phyloP scores from a whole-genome alignment of 2,113 vertebrate genomes.

The Hystrix brachyura region DNA sequence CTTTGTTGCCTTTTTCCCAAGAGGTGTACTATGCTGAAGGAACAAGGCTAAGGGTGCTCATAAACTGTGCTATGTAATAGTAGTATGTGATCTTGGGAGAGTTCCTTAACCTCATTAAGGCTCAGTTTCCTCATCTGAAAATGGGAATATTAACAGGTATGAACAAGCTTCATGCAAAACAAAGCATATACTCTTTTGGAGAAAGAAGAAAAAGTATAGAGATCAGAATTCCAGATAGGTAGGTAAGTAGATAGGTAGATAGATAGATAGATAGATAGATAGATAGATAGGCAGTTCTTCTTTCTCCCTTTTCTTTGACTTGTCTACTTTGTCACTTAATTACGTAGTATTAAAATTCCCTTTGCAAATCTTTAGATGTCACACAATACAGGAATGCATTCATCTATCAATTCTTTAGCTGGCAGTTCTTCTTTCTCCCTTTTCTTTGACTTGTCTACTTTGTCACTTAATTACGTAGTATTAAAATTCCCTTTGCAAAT shows the following conservation, averaged over 20 bases:
- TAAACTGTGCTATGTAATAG: background rate
- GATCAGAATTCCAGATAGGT: conserved; percentile 11
- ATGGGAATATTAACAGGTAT: conserved; percentile 23
- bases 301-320: conserved; percentile 34
- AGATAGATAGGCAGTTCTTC: background rate
- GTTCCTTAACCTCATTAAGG: conserved; percentile 28
- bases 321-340: conserved; percentile 23
- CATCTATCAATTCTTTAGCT: conserved; percentile 25
- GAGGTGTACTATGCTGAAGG: conserved; percentile 32
- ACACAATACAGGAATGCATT: conserved; percentile 53
- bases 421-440: background rate
- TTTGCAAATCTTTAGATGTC: conserved; percentile 68
- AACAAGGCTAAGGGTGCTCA: conserved; percentile 19
- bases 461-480: conserved; percentile 47
- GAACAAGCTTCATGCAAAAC: background rate
- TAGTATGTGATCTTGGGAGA: conserved; percentile 14
- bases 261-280: background rate
- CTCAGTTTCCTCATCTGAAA: conserved; percentile 60
- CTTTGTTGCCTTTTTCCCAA: conserved; percentile 36
- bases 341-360: conserved; percentile 53
- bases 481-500: conserved; percentile 63
- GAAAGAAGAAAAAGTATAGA: background rate
- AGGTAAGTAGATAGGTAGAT: background rate
- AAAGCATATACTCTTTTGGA: background rate
- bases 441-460: conserved; percentile 45